Evolutionary conservation across 2,113 vertebrate species (phyloP), one percentile per base, ranked within the genome.

Genomic region (Hyperoodon ampullatus): DNA sequence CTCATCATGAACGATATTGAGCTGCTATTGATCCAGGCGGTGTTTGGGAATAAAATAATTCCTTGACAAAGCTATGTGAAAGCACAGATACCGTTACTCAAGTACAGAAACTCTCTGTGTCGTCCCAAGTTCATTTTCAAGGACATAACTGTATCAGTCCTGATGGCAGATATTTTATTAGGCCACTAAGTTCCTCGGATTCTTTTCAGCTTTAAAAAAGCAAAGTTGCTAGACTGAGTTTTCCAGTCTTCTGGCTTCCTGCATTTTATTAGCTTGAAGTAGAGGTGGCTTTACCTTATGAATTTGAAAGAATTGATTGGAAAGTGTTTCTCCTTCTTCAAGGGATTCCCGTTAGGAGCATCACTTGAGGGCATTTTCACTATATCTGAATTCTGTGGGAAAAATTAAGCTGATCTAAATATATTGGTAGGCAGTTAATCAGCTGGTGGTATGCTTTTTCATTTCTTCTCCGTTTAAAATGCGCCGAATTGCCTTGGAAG

Each of bases 81-180:
- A 97, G 68, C 65, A 66, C 83, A 98, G 83, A 61, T 96, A 65
- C 61, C 58, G 71, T 93, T 97, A 92, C 78, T 94, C 72, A 97
- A 87, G 90, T 60, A 33, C 28, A 93, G 84, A 96, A 98, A 92
- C 74, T 61, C 26, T 94, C 84, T 90, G 26, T 96, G 95, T 98
- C 95, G 96, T 98, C 95, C 96, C 18, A 97, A 97, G 78, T 95
- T 24, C n/a, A 61, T 93, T 96, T 98, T 96, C 93, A 98, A 98
- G 94, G 97, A 63, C 85, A 35, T 71, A 94, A 88, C 97, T 98
- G n/a, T 39, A 96, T 95, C 61, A 6, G 11, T 92, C n/a, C 61
- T 16, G 14, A 90, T 91, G 94, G 60, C 58, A 96, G 88, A 4
- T 26, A 19, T 91, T 98, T 98, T 97, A 96, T 93, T 96, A 97